Evolutionary conservation across 1,140 invertebrate species (phyloP).

Genomic region (Hyposmocoma kahamanoa): DNA sequence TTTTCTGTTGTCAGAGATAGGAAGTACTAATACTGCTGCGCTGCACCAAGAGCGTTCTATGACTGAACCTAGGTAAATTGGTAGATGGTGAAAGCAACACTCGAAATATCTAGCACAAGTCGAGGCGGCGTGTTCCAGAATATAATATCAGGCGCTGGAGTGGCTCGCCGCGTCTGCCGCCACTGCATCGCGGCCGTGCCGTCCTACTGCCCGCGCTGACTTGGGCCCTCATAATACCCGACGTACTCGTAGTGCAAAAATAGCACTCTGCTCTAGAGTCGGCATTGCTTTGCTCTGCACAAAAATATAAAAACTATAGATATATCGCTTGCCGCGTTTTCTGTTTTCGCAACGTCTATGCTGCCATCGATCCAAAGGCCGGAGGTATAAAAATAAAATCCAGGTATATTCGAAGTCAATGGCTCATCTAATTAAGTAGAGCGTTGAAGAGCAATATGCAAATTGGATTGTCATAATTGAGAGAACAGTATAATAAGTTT

Average conservation of each 20-base stretch:
- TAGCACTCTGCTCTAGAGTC: slow-evolving; percentile 24
- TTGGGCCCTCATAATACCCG: slow-evolving; percentile 52
- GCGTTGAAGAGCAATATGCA: too few species aligned
- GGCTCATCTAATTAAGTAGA: too few species aligned
- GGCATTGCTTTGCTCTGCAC: slow-evolving; percentile 6
- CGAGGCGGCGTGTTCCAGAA: slow-evolving; percentile 66
- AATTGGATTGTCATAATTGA: too few species aligned
- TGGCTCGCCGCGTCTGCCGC: slow-evolving; percentile 34
- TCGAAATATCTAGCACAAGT: slow-evolving; percentile 64
- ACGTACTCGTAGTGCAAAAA: slow-evolving; percentile 64
- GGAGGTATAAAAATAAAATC: slow-evolving; percentile 56
- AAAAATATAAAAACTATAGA: slow-evolving; percentile 65
- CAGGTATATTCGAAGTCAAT: too few species aligned
- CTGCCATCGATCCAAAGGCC: slow-evolving; percentile 39
- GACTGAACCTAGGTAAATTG: slow-evolving; percentile 66
- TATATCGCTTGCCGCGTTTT: slow-evolving; percentile 36
- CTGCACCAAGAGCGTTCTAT: slow-evolving; percentile 51
- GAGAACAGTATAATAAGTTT: too few species aligned
- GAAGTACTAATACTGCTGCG: too few species aligned
- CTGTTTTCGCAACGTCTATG: slow-evolving; percentile 43
- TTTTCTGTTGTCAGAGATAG: too few species aligned
- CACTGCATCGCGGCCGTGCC: slow-evolving; percentile 15
- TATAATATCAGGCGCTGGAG: slow-evolving; percentile 67
- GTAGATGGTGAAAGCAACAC: slow-evolving; percentile 63
- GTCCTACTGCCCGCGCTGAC: not conserved